A percentile compares a stretch with the other conserved stretches of the same genome.
Conservation (phyloP, 2,797 vertebrate genomes). For the Apogon hyalosoma region DNA sequence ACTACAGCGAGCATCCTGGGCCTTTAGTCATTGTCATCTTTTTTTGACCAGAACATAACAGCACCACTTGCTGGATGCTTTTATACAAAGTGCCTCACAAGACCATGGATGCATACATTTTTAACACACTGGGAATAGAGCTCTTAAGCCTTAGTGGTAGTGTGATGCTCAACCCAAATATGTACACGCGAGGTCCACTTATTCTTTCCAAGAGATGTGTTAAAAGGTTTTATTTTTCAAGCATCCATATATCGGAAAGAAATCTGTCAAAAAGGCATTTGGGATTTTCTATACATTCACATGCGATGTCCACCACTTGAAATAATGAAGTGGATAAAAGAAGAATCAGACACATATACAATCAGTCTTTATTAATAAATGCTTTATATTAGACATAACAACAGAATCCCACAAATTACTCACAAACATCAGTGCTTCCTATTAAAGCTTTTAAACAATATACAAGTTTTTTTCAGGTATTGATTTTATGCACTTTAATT, state of each 20-base stretch:
- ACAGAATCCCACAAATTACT: slow-evolving; percentile 8
- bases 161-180: slow-evolving; percentile 28
- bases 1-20: background rate
- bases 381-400: slow-evolving; percentile 30
- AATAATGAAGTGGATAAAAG: slow-evolving; percentile 18
- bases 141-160: slow-evolving; percentile 38
- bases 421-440: background rate
- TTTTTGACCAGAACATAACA: slow-evolving; percentile 41
- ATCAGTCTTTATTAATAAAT: slow-evolving; percentile 24
- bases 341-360: slow-evolving; percentile 36
- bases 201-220: slow-evolving; percentile 25
- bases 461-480: background rate
- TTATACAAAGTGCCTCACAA: slow-evolving; percentile 56
- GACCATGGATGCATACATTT: slow-evolving; percentile 61
- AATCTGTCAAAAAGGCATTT: slow-evolving; percentile 14
- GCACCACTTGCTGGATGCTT: slow-evolving; percentile 56
- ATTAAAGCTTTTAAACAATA: background rate
- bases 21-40: slow-evolving; percentile 27
- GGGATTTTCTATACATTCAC: slow-evolving; percentile 14
- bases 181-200: slow-evolving; percentile 21
- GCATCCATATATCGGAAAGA: slow-evolving; percentile 8
- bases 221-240: slow-evolving; percentile 47
- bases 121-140: slow-evolving; percentile 55
- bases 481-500: background rate
- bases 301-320: slow-evolving; percentile 15